Evolutionary conservation across 2,888 invertebrate genomes (phyloP).

Genomic region (Parelbella ahira): DNA sequence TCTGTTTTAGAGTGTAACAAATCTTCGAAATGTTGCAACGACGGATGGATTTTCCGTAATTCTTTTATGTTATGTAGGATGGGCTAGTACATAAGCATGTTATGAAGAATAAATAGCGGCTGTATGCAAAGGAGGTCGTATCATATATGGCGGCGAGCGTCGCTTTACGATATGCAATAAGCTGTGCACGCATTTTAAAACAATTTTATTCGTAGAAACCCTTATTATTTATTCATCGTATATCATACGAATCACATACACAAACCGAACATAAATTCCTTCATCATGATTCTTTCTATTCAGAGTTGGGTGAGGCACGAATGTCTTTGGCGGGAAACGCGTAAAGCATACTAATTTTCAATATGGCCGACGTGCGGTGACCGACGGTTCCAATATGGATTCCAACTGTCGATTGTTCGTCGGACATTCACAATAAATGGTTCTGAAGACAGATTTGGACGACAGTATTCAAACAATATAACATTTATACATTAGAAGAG

Average conservation of each 20-base stretch:
- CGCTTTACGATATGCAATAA: slow-evolving; percentile 27
- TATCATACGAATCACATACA: slow-evolving; percentile 41
- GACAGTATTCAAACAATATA: slow-evolving; percentile 31
- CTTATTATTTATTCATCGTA: slow-evolving; percentile 63
- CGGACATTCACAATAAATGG: slow-evolving; percentile 53
- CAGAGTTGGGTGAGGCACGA: slow-evolving; percentile 68
- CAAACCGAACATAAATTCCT: slow-evolving; percentile 66
- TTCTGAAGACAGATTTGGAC: slow-evolving; percentile 55
- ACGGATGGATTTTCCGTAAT: no score
- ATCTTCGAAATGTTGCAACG: no score
- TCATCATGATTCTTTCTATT: slow-evolving; percentile 74
- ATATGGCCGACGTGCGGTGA: slow-evolving; percentile 53
- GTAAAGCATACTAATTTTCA: slow-evolving; percentile 57
- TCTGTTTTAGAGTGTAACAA: no score
- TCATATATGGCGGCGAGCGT: slow-evolving; percentile 6
- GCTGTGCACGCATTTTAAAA: slow-evolving; percentile 33
- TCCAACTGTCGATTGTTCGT: slow-evolving; percentile 52
- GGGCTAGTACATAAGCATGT: no score
- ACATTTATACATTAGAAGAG: slow-evolving; percentile 26
- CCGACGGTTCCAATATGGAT: slow-evolving; percentile 42
- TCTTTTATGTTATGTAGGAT: no score
- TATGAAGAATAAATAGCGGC: no score
- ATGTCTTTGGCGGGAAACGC: slow-evolving; percentile 68
- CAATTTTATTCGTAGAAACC: slow-evolving; percentile 43
- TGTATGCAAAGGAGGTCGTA: slow-evolving; percentile 1